Percentiles rank a stretch among this genome's conserved stretches.
Evolutionary conservation across 2,113 vertebrate genomes (phyloP).

Genomic region (Nematolebias whitei): DNA sequence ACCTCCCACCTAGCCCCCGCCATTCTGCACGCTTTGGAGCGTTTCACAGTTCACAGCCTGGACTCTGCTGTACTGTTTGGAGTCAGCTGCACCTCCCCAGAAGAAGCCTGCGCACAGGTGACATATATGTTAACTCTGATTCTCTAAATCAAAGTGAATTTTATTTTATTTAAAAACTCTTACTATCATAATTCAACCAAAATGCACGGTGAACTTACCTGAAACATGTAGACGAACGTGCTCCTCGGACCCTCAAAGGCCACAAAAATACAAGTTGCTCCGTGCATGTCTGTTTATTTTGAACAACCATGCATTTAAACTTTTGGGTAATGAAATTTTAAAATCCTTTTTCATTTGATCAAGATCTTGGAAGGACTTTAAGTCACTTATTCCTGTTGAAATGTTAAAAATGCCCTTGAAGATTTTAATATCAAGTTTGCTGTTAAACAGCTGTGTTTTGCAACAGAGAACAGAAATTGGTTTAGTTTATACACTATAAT

Average conservation of each 20-base stretch:
- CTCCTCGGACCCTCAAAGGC: too few relatives aligned
- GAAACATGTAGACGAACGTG: too few relatives aligned
- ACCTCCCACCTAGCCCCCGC: slow-evolving; percentile 90
- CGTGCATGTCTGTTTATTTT: neutral
- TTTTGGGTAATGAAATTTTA: neutral
- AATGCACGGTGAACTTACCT: too few relatives aligned
- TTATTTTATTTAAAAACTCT: neutral
- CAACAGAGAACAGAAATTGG: neutral
- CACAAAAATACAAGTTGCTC: neutral
- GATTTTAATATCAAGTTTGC: neutral
- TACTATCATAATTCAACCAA: too few relatives aligned
- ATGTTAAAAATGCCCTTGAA: too few relatives aligned
- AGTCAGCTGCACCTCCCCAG: slow-evolving; percentile 79
- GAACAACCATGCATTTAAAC: neutral
- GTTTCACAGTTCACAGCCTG: slow-evolving; percentile 86
- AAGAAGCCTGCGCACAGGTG: slow-evolving; percentile 89
- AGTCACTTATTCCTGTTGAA: too few relatives aligned
- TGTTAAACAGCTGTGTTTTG: neutral
- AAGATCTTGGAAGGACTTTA: neutral
- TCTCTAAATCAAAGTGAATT: neutral
- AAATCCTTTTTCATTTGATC: neutral
- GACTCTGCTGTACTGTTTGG: slow-evolving; percentile 86
- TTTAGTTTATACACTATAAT: neutral
- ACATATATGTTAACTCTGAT: neutral
- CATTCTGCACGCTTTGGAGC: slow-evolving; percentile 87